Evolutionary conservation across 2,888 invertebrate genomes (phyloP).

Genomic region (Caradrina kadenii): DNA sequence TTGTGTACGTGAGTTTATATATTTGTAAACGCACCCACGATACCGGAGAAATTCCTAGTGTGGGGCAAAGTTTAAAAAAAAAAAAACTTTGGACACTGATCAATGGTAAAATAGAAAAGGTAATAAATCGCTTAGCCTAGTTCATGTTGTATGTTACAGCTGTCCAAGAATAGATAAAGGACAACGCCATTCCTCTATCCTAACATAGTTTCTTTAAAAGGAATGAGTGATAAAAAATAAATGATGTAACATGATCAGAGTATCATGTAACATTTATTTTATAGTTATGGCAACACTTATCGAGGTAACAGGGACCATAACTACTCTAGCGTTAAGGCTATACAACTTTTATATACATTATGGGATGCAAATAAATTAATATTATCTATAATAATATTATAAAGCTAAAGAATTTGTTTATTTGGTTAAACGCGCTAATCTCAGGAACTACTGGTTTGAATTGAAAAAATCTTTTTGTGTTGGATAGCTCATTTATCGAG

Average conservation of each 20-base stretch:
- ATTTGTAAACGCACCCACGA: no score
- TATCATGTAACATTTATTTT: slow-evolving; percentile 21
- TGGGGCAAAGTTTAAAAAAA: no score
- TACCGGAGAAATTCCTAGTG: no score
- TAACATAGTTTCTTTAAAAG: slow-evolving; percentile 24
- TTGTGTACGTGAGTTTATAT: no score
- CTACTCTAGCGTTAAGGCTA: neutral
- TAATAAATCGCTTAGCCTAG: neutral
- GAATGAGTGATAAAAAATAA: slow-evolving; percentile 9
- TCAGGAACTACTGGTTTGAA: no score
- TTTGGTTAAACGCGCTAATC: no score
- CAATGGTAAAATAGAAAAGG: neutral
- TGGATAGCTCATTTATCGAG: no score
- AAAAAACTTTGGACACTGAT: neutral
- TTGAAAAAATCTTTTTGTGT: no score
- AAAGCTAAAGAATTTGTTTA: no score
- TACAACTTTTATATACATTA: neutral
- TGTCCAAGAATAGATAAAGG: slow-evolving; percentile 30
- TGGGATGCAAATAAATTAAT: no score
- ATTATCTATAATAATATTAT: no score
- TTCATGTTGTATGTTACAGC: slow-evolving; percentile 3
- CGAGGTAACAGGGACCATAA: neutral
- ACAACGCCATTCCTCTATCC: slow-evolving; percentile 25
- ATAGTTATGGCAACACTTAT: slow-evolving; percentile 4
- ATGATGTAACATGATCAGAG: slow-evolving; percentile 30